Evolutionary conservation across 2,888 invertebrate genomes (phyloP), one percentile per base, ranked within the genome.

Genomic region (Oscheius sp.): DNA sequence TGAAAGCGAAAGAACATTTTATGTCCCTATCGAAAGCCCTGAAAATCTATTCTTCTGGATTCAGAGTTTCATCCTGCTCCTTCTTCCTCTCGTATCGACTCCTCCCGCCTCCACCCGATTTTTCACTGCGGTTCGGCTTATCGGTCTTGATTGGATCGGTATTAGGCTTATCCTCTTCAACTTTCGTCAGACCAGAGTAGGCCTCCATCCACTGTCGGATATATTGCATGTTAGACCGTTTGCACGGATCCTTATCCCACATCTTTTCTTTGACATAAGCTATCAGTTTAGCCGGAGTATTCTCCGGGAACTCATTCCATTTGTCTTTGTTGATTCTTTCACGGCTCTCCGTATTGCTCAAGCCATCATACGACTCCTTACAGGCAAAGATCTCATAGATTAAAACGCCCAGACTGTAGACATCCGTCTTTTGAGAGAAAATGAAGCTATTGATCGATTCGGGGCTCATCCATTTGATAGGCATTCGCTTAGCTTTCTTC

Each of bases 391-490:
- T 65, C 65, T 65, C 65, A n/a, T 50, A 65, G 52, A 65, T 52
- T 1, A 65, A 52, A 3, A 65, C 52, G 6, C 65, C 70, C 25
- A 45, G 63, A n/a, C 65, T 39, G 66, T 65, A 72, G 39, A 73
- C 69, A 33, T 73, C 71, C 17, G 73, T 71, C 58, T 71, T 71
- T 29, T 64, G 50, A 15, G 61, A 33, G 61, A 65, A 73, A 34
- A 52, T 34, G 48, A 57, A 52, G 20, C 39, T 37, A 20, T 34
- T 46, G 45, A 71, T 52, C 15, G 39, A 65, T 42, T 73, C 73
- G n/a, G 73, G 73, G 12, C 69, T 65, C 42, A 73, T 63, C 73
- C 73, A 73, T 20, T 55, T 66, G 66, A 55, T 42, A 0, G 55
- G 45, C 66, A 66, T 45, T 34, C 55, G 53, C 27, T 25, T 31